phyloP scores from a whole-genome alignment of 2,797 vertebrate genomes.

The Orientallactaga sibirica region DNA sequence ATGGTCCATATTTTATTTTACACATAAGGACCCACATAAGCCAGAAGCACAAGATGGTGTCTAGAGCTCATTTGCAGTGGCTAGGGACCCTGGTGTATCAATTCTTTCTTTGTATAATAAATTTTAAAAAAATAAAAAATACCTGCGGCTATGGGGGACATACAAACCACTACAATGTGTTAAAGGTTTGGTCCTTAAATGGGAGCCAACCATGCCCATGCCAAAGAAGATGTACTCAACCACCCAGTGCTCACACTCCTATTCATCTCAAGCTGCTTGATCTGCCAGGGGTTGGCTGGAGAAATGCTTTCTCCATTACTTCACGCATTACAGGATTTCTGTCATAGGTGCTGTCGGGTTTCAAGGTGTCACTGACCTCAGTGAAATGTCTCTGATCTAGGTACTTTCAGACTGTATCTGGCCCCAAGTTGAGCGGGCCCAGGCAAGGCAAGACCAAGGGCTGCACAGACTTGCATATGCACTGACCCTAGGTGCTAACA shows the following conservation, averaged over 20 bases:
- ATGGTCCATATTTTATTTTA: too few species aligned
- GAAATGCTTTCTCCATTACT: not conserved
- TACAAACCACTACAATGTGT: too few species aligned
- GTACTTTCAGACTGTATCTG: not conserved
- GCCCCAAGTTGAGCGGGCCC: not conserved
- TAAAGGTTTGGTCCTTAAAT: not conserved
- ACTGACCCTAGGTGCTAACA: not conserved
- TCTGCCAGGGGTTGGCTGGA: not conserved
- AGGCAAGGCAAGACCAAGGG: not conserved
- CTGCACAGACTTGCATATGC: accelerated
- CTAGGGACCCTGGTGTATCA: too few species aligned
- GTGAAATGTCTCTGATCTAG: not conserved
- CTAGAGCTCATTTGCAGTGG: too few species aligned
- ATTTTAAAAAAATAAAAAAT: too few species aligned
- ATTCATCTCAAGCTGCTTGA: not conserved
- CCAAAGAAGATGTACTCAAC: not conserved
- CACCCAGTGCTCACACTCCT: not conserved
- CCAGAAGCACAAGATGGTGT: too few species aligned
- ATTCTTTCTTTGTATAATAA: too few species aligned
- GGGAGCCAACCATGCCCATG: not conserved
- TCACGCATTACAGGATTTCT: not conserved
- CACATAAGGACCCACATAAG: too few species aligned
- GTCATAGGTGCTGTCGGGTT: not conserved
- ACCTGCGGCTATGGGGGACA: not conserved
- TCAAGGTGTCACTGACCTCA: not conserved